phyloP scores from a whole-genome alignment of 2,888 invertebrate genomes.

The Calliphora vomitoria region DNA sequence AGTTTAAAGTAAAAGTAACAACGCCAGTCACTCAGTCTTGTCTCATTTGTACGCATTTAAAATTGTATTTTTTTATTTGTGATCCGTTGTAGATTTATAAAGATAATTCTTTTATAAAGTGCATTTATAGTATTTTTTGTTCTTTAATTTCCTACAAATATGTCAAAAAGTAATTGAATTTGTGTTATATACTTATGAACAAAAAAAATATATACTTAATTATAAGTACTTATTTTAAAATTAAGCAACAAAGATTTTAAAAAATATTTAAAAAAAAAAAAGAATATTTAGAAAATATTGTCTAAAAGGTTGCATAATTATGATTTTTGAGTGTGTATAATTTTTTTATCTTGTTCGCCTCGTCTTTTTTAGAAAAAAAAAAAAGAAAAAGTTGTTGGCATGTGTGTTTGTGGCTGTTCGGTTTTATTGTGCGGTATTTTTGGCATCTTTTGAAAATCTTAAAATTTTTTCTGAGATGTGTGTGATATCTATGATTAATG shows the following conservation, averaged over 20 bases:
- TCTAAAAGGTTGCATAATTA: constrained; percentile 70
- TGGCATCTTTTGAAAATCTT: constrained; percentile 59
- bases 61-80: constrained; percentile 40
- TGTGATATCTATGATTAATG: constrained; percentile 54
- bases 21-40: constrained; percentile 68
- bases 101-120: constrained; percentile 26
- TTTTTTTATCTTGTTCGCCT: constrained; percentile 25
- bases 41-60: constrained; percentile 71
- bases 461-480: constrained; percentile 36
- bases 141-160: constrained; percentile 22
- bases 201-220: constrained; percentile 1
- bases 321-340: constrained; percentile 58
- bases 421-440: constrained; percentile 58
- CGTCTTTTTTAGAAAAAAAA: constrained; percentile 1
- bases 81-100: constrained; percentile 41
- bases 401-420: constrained; percentile 38
- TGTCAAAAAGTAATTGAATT: constrained; percentile 58
- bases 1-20: constrained; percentile 63
- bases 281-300: constrained; percentile 41
- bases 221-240: background rate
- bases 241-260: background rate
- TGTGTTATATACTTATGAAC: background rate
- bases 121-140: constrained; percentile 39
- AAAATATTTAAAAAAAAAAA: background rate
- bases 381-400: constrained; percentile 49